Conservation (phyloP, 2,888 invertebrate species). For the Aromia moschata region DNA sequence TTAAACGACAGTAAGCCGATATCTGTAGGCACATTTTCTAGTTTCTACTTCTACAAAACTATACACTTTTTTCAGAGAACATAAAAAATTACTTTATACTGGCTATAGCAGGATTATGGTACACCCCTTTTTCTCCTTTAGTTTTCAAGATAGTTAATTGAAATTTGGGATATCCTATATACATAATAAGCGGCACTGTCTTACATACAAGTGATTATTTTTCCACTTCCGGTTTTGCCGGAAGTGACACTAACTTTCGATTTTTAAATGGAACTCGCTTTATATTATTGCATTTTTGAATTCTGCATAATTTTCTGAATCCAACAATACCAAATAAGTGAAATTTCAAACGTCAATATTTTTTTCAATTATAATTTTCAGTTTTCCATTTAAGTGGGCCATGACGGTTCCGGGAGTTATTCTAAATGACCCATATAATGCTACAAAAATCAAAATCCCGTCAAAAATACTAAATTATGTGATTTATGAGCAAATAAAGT, state of each 20-base stretch:
- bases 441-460: too few species aligned
- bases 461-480: too few species aligned
- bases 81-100: too few species aligned
- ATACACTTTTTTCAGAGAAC: too few species aligned
- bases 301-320: not conserved
- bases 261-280: not conserved
- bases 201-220: not conserved
- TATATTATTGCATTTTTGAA: conserved; percentile 5
- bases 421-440: too few species aligned
- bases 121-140: not conserved
- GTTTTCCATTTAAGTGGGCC: too few species aligned
- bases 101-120: not conserved
- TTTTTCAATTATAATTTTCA: not conserved
- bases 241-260: not conserved
- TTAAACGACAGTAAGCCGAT: too few species aligned
- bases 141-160: not conserved
- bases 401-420: too few species aligned
- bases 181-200: not conserved
- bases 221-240: not conserved
- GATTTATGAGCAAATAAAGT: not conserved
- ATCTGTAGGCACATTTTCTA: too few species aligned
- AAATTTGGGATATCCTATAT: conserved; percentile 15
- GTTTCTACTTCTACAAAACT: too few species aligned
- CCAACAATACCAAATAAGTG: conserved; percentile 2
- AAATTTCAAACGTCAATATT: not conserved